These are phyloP conservation scores for Drosophila lacicola DNA, from an alignment of 2,888 invertebrate genomes.

Conservation along the genomic window DNA sequence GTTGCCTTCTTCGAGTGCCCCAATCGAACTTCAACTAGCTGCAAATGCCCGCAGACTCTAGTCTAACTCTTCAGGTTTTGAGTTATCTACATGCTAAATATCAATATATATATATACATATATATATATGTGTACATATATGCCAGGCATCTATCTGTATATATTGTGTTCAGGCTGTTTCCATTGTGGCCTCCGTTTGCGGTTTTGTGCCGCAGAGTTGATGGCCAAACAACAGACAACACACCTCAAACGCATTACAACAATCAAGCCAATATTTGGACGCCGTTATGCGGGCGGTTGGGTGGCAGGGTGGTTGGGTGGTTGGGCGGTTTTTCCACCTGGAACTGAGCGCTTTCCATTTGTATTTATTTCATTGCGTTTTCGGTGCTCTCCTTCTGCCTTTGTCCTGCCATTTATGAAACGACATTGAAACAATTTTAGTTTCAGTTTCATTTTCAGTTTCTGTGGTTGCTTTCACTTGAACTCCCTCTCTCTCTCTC, in stretches of 20 bases:
- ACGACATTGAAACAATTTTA: constrained; percentile 75
- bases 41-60: constrained; percentile 29
- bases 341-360: constrained; percentile 62
- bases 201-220: constrained; percentile 40
- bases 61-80: constrained; percentile 31
- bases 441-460: constrained; percentile 17
- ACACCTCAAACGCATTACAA: constrained; percentile 80
- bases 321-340: not conserved
- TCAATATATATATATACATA: not conserved
- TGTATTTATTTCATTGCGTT: constrained; percentile 79
- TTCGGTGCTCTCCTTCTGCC: constrained; percentile 31
- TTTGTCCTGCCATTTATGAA: constrained; percentile 67
- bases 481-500: constrained; percentile 12
- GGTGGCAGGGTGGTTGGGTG: constrained; percentile 5
- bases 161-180: not conserved
- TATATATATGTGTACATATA: constrained; percentile 1
- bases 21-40: constrained; percentile 31
- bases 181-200: constrained; percentile 34
- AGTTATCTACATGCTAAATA: constrained; percentile 33
- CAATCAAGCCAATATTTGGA: constrained; percentile 78
- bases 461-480: constrained; percentile 41
- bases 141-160: not conserved
- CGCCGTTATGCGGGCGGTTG: constrained; percentile 58
- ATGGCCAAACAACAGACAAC: constrained; percentile 70
- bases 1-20: constrained; percentile 48